Conservation (phyloP, 2,113 vertebrate genomes). For the Chroicocephalus ridibundus region DNA sequence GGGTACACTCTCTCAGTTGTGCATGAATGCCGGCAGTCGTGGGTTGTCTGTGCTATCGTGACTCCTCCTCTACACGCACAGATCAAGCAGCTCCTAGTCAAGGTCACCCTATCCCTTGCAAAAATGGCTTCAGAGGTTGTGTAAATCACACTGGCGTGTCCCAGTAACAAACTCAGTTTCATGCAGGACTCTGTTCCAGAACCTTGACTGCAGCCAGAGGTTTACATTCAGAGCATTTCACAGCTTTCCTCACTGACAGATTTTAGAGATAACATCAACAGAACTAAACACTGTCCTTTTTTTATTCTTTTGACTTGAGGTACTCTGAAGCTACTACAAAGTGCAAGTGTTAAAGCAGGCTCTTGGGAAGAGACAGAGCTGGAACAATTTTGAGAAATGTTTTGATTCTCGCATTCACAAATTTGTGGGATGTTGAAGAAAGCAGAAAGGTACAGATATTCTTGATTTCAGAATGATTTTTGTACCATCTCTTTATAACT, state of each 20-base stretch:
- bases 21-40: not conserved
- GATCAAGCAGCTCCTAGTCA: not conserved
- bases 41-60: not conserved
- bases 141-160: not conserved
- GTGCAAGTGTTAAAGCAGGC: not conserved
- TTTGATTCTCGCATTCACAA: not conserved
- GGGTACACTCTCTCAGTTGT: not conserved
- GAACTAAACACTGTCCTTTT: not conserved
- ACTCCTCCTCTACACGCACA: not conserved
- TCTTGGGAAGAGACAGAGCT: not conserved
- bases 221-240: not conserved
- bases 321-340: not conserved
- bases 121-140: not conserved
- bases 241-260: not conserved
- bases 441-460: not conserved
- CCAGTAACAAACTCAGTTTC: not conserved
- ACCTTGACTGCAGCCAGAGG: not conserved
- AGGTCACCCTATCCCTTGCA: not conserved
- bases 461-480: not conserved
- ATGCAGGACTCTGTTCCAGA: not conserved
- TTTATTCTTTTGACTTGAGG: not conserved
- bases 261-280: not conserved
- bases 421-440: not conserved
- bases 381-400: not conserved
- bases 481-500: not conserved